A percentile compares a stretch with the other conserved stretches of the same genome.
These are phyloP conservation scores for Eulemur rufifrons DNA, from an alignment of 2,113 vertebrate genomes.

Conservation along the genomic window DNA sequence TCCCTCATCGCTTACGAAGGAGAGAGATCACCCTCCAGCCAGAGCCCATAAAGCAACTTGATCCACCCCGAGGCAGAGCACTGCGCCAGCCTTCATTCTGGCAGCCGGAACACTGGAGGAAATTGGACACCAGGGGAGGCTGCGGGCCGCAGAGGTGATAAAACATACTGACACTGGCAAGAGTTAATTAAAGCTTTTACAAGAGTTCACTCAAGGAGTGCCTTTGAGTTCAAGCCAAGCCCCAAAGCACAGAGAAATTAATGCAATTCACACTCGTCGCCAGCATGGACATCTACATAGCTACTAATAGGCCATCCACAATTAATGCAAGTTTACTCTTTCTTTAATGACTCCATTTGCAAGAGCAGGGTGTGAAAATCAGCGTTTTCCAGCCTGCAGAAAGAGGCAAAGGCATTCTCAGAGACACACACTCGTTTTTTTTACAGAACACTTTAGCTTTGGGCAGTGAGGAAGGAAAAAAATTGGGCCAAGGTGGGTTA, in stretches of 20 bases:
- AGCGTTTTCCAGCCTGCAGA: not conserved
- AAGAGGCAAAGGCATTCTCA: not conserved
- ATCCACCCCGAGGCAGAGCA: rapidly evolving
- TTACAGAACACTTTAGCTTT: not conserved
- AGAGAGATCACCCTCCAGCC: not conserved
- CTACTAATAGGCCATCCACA: not conserved
- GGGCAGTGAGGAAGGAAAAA: not conserved
- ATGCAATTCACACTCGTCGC: constrained; percentile 6
- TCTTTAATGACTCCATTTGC: not conserved
- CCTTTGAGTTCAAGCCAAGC: not conserved
- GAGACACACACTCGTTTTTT: not conserved
- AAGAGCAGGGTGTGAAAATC: not conserved
- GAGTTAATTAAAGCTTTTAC: constrained; percentile 66
- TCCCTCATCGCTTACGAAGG: not conserved
- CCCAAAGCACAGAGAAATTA: constrained; percentile 29
- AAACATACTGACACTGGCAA: constrained; percentile 50
- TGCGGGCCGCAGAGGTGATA: not conserved
- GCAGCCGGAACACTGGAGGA: not conserved
- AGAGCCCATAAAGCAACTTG: not conserved
- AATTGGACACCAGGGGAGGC: constrained; percentile 44
- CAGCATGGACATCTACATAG: not conserved
- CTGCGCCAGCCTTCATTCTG: not conserved
- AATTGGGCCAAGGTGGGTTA: not conserved
- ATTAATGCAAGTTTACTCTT: not conserved
- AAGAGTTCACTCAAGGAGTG: not conserved